These are phyloP conservation scores for Atherinomorus stipes DNA, from an alignment of 2,113 vertebrate genomes.

Conservation along the genomic window DNA sequence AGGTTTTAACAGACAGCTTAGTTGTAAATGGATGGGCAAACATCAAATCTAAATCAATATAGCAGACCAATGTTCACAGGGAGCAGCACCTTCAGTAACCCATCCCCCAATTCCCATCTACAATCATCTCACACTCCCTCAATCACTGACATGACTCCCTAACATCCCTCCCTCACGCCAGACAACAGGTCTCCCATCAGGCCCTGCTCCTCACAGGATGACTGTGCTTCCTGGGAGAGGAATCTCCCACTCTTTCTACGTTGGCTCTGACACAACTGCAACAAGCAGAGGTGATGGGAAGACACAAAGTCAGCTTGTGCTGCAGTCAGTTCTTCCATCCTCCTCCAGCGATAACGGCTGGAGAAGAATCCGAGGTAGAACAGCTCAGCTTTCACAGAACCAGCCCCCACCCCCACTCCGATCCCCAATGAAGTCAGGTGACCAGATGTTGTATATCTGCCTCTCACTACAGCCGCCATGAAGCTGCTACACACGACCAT, in stretches of 20 bases:
- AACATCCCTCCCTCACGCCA: slow-evolving; percentile 50
- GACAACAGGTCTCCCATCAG: slow-evolving; percentile 74
- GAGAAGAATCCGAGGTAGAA: slow-evolving; percentile 63
- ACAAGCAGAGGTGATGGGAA: slow-evolving; percentile 21
- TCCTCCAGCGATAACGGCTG: slow-evolving; percentile 38
- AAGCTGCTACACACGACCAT: slow-evolving; percentile 70
- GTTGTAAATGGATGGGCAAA: slow-evolving; percentile 24
- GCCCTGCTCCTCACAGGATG: slow-evolving; percentile 63
- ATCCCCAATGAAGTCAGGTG: slow-evolving; percentile 80
- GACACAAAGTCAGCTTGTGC: slow-evolving; percentile 19
- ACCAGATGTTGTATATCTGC: slow-evolving; percentile 82
- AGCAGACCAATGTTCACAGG: slow-evolving; percentile 30
- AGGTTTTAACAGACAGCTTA: slow-evolving; percentile 15
- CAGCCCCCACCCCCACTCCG: slow-evolving; percentile 69
- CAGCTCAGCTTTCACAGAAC: slow-evolving; percentile 68
- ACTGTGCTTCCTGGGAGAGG: slow-evolving; percentile 50
- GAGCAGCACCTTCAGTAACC: slow-evolving; percentile 64
- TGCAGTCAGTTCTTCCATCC: slow-evolving; percentile 34
- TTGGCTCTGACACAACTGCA: slow-evolving; percentile 25
- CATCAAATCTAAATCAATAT: slow-evolving; percentile 33
- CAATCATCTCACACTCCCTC: slow-evolving; percentile 59
- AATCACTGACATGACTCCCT: slow-evolving; percentile 68
- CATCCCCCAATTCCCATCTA: slow-evolving; percentile 66
- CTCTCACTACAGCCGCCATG: slow-evolving; percentile 76
- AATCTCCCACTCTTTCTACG: slow-evolving; percentile 17